Percentiles rank a stretch among this genome's conserved stretches.
Evolutionary conservation across 2,888 invertebrate species (phyloP).

Genomic region (Netelia virgata): DNA sequence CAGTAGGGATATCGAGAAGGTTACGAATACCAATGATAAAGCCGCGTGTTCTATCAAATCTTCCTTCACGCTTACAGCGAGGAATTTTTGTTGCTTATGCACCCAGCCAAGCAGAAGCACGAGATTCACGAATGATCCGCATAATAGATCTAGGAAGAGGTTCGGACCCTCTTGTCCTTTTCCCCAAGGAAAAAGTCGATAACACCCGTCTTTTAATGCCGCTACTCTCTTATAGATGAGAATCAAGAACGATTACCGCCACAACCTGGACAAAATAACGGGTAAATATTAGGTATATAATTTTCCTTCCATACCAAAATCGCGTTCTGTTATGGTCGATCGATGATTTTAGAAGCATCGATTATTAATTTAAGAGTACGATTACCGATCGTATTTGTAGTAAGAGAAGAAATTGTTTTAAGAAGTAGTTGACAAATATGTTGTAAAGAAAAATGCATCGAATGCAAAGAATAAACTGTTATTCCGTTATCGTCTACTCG

Average conservation of each 20-base stretch:
- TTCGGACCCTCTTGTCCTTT: slow-evolving; percentile 35
- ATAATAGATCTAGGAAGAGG: slow-evolving; percentile 36
- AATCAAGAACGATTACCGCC: slow-evolving; percentile 46
- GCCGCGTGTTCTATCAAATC: slow-evolving; percentile 32
- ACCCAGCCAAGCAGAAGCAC: slow-evolving; percentile 29
- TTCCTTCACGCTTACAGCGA: slow-evolving; percentile 51
- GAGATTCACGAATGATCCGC: slow-evolving; percentile 35
- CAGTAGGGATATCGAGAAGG: slow-evolving; percentile 24
- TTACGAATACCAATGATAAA: slow-evolving; percentile 22
- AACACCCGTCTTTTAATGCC: slow-evolving; percentile 37
- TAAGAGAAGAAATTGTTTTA: slow-evolving; percentile 46
- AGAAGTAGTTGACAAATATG: slow-evolving; percentile 55
- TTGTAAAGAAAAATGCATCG: slow-evolving; percentile 61
- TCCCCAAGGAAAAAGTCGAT: slow-evolving; percentile 34
- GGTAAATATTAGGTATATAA: slow-evolving; percentile 34
- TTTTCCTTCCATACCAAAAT: slow-evolving; percentile 32
- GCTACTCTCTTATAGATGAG: slow-evolving; percentile 40
- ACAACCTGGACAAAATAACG: slow-evolving; percentile 39
- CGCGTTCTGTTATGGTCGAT: slow-evolving; percentile 14
- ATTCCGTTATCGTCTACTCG: slow-evolving; percentile 60
- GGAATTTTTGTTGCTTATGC: slow-evolving; percentile 5
- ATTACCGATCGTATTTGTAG: slow-evolving; percentile 48
- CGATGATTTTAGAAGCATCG: slow-evolving; percentile 12
- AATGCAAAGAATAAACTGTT: slow-evolving; percentile 66
- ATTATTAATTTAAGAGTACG: slow-evolving; percentile 32